Evolutionary conservation across 2,888 invertebrate species (phyloP).

Genomic region (Mimas tiliae): DNA sequence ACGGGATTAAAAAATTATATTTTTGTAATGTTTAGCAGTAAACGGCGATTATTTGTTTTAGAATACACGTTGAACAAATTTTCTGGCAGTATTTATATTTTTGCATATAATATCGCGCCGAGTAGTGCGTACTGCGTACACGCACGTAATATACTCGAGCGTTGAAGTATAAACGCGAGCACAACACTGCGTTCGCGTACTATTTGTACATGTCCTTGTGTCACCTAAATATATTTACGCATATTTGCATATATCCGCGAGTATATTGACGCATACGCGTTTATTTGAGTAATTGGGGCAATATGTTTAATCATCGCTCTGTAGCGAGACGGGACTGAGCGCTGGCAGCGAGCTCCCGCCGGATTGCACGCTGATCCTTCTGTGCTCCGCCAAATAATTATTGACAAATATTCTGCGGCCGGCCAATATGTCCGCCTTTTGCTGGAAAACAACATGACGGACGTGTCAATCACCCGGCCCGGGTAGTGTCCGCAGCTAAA

Average conservation of each 20-base stretch:
- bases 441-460: conserved; percentile 82
- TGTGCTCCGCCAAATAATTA: conserved; percentile 86
- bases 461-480: conserved; percentile 66
- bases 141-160: conserved; percentile 16
- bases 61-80: conserved; percentile 45
- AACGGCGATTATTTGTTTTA: conserved; percentile 40
- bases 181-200: background rate
- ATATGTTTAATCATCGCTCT: conserved; percentile 77
- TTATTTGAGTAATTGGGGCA: conserved; percentile 39
- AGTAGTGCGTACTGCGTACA: background rate
- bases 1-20: conserved; percentile 28
- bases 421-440: conserved; percentile 85
- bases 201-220: background rate
- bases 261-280: conserved; percentile 5
- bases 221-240: conserved; percentile 1
- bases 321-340: conserved; percentile 82
- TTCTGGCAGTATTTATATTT: conserved; percentile 55
- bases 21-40: conserved; percentile 41
- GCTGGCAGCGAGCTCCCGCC: conserved; percentile 81
- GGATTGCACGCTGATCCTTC: conserved; percentile 84
- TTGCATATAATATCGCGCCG: conserved; percentile 30
- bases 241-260: conserved; percentile 5
- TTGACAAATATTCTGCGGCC: conserved; percentile 85
- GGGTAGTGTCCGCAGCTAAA: conserved; percentile 37
- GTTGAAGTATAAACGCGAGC: background rate